Evolutionary conservation across 2,113 vertebrate species (phyloP), one percentile per base, ranked within the genome.

Genomic region (Passerina amoena): DNA sequence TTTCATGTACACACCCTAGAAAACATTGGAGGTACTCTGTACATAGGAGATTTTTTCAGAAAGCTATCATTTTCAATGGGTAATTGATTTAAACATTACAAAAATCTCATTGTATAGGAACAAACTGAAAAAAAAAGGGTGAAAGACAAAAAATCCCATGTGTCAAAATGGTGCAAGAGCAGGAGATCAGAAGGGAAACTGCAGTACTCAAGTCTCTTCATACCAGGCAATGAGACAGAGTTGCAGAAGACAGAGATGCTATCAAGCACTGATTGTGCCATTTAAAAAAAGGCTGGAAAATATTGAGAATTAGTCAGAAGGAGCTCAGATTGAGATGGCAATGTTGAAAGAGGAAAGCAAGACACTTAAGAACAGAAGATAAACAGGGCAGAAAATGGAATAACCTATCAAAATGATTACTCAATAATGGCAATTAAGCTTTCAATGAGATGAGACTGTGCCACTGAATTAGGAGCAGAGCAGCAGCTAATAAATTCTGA

Each of bases 261-360:
- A 92, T 82, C 30, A 40, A 94, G 69, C 72, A 61, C 95, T 76
- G 84, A 96, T 75, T 94, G 76, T 93, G 44, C 48, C 56, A 90
- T 88, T 88, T 97, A 95, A 97, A 84, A 97, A 96, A 90, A 92
- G 33, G 21, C 50, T 82, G 16, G 22, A 88, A 97, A 97, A 96
- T 65, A 91, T 17, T 87, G 63, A 95, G 65, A 92, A 86, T 63
- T 35, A 63, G 50, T 61, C 35, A 91, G 78, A 83, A 86, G 35
- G 24, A 94, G 33, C 77, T 90, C 38, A 93, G 42, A 88, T 51
- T 80, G 69, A 97, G 76, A 90, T 35, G 37, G 35, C 48, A 89
- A 48, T 38, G 57, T 47, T 90, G 68, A 89, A 95, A 70, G 47
- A 77, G 30, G 45, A 75, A 96, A 93, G 85, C 3, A 10, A 95